Evolutionary conservation across 2,888 invertebrate genomes (phyloP).

Genomic region (Podotricha telesiphe): DNA sequence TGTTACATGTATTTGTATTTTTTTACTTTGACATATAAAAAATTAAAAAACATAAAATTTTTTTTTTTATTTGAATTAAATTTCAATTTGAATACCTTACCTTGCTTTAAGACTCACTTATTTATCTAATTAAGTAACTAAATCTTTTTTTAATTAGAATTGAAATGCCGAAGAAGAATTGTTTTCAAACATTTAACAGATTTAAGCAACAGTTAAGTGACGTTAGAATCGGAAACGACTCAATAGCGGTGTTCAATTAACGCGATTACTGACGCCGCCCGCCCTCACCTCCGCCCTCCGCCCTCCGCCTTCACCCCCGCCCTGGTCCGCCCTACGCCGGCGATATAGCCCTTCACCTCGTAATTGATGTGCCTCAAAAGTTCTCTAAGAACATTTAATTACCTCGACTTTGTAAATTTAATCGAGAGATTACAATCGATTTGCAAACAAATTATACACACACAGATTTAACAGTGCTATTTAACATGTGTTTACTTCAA

Average conservation of each 20-base stretch:
- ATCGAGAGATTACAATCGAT: slow-evolving; percentile 39
- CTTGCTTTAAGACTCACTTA: neutral
- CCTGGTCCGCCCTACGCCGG: neutral
- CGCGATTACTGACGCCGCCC: slow-evolving; percentile 29
- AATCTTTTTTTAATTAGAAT: neutral
- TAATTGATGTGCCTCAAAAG: slow-evolving; percentile 42
- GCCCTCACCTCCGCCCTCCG: neutral
- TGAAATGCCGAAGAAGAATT: neutral
- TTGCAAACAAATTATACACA: slow-evolving; percentile 22
- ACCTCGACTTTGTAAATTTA: slow-evolving; percentile 32
- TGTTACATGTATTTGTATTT: too few species aligned
- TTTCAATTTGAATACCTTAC: too few species aligned
- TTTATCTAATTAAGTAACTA: neutral
- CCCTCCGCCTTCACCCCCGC: neutral
- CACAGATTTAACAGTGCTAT: neutral
- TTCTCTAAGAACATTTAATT: slow-evolving; percentile 41
- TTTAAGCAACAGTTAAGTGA: slow-evolving; percentile 16
- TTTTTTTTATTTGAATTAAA: too few species aligned
- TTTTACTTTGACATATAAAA: too few species aligned
- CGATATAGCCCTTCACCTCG: slow-evolving; percentile 15
- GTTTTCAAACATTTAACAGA: slow-evolving; percentile 21
- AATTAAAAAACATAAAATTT: too few species aligned
- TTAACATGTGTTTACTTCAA: too few species aligned
- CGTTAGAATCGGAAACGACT: slow-evolving; percentile 33
- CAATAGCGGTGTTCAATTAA: slow-evolving; percentile 39